Conservation (phyloP, 2,888 invertebrate genomes). For the Spisula solida region DNA sequence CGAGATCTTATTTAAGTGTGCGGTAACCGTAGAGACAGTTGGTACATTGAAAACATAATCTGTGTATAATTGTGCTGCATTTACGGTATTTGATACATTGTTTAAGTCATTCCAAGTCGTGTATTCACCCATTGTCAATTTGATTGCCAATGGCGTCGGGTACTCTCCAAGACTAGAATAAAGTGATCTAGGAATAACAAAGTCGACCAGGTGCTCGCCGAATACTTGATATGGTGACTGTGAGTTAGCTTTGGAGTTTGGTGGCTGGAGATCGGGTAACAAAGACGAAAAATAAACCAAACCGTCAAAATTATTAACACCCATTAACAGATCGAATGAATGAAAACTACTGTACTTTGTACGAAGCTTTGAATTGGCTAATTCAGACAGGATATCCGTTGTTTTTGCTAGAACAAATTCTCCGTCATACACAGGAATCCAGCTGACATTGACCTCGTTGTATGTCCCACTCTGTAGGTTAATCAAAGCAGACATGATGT, state of each 20-base stretch:
- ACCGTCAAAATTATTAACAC: conserved; percentile 47
- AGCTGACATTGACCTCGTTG: conserved; percentile 20
- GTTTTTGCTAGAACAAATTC: conserved; percentile 49
- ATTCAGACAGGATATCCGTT: conserved; percentile 22
- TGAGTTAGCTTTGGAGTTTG: background rate
- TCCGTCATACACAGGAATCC: conserved; percentile 53
- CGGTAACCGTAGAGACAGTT: conserved; percentile 22
- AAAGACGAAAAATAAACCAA: conserved; percentile 9
- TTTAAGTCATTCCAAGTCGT: conserved; percentile 30
- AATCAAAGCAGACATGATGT: conserved; percentile 2
- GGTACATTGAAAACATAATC: conserved; percentile 41
- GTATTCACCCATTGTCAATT: conserved; percentile 25
- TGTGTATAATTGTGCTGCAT: conserved; percentile 15
- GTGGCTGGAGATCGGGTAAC: background rate
- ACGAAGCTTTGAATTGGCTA: background rate
- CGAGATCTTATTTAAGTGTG: background rate
- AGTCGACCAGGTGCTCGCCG: conserved; percentile 22
- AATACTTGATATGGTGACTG: background rate
- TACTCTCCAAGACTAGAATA: conserved; percentile 14
- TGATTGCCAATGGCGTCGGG: conserved; percentile 18
- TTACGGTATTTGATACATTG: conserved; percentile 4
- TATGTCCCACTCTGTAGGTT: background rate
- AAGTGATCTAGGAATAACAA: conserved; percentile 21
- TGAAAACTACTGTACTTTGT: conserved; percentile 30
- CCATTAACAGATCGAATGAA: conserved; percentile 45